phyloP scores from a whole-genome alignment of 2,113 vertebrate genomes.

The Eolophus roseicapilla region DNA sequence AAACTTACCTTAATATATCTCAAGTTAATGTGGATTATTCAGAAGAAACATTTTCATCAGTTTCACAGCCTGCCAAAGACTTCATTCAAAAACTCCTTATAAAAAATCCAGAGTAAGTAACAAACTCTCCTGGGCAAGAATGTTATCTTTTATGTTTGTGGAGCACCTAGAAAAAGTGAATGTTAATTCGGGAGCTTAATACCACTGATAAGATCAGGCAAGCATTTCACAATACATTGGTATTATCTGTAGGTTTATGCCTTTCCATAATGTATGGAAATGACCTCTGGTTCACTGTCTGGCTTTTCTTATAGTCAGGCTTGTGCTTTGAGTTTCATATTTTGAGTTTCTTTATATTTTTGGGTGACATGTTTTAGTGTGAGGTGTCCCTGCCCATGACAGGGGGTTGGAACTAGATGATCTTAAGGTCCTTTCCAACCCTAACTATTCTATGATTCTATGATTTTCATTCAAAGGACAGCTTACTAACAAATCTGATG shows the following conservation, averaged over 20 bases:
- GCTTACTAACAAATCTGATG: background rate
- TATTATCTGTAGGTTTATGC: background rate
- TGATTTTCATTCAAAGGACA: background rate
- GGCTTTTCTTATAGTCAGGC: background rate
- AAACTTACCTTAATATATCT: constrained; percentile 96
- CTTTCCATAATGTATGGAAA: background rate
- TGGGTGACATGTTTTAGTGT: too few species aligned
- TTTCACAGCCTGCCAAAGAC: constrained; percentile 90
- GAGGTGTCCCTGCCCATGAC: too few species aligned
- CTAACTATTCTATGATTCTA: too few species aligned
- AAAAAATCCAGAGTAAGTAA: constrained; percentile 92
- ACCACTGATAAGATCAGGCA: background rate
- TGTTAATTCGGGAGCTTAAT: background rate
- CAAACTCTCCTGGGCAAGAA: background rate
- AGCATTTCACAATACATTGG: background rate
- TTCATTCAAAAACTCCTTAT: constrained; percentile 92
- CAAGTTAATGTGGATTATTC: constrained; percentile 96
- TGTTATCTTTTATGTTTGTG: background rate
- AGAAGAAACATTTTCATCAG: constrained; percentile 83
- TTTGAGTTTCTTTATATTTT: background rate
- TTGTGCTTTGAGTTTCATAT: background rate
- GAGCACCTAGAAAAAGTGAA: background rate
- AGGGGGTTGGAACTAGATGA: too few species aligned
- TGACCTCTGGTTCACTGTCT: background rate
- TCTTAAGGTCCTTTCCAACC: too few species aligned